These are phyloP conservation scores for Nothocercus julius DNA, from an alignment of 2,113 vertebrate species.

Conservation along the genomic window DNA sequence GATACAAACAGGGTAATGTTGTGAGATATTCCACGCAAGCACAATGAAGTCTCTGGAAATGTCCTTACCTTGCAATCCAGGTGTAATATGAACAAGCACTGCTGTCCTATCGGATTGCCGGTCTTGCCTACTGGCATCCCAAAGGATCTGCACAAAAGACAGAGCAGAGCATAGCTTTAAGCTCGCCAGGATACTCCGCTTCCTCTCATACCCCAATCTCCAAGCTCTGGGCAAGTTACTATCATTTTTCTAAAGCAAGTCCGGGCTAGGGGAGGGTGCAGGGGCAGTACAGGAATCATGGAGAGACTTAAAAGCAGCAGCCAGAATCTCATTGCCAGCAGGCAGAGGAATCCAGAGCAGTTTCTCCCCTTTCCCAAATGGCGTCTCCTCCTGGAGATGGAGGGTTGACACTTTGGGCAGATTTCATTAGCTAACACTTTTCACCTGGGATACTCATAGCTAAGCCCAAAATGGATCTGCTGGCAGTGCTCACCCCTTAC, in stretches of 20 bases:
- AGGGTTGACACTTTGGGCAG: not conserved
- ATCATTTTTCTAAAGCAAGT: not conserved
- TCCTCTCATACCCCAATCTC: not conserved
- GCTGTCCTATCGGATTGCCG: not conserved
- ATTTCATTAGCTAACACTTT: not conserved
- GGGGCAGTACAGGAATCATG: fast-evolving
- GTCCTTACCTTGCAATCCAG: not conserved
- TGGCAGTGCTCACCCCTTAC: constrained; percentile 18
- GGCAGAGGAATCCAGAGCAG: not conserved
- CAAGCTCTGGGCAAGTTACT: not conserved
- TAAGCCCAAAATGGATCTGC: constrained; percentile 63
- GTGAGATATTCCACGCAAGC: not conserved
- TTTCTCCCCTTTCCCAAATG: not conserved
- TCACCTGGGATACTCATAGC: constrained; percentile 45
- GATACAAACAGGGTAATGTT: fast-evolving
- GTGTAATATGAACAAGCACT: not conserved
- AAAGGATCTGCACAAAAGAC: not conserved
- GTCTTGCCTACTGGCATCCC: not conserved
- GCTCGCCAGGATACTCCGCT: not conserved
- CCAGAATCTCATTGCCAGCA: not conserved
- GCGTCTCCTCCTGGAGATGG: not conserved
- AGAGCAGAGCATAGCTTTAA: not conserved
- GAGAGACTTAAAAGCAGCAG: not conserved
- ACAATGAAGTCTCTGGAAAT: not conserved
- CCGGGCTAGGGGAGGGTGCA: not conserved